Base-by-base conservation (phyloP, 2,888 invertebrate genomes). In the Aphidoletes aphidimyza region DNA sequence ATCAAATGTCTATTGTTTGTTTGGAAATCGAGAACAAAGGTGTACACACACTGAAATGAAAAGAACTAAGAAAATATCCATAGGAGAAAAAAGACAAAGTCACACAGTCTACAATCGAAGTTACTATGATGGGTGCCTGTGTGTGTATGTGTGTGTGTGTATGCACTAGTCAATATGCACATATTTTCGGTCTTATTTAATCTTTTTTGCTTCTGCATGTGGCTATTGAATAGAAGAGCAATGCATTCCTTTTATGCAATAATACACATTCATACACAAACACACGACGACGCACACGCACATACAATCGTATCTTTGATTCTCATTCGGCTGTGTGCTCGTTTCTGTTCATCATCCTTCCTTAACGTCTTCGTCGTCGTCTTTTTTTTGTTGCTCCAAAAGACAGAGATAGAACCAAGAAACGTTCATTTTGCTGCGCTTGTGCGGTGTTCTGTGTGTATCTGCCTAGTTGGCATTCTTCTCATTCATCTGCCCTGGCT, bases 191-290 rank as follows among this genome's bases (percentile, higher is more conserved):
- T 69, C 30, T 69, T 30, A 69, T 69, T 69, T 69, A 69, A 69
- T 69, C 30, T 69, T 69, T n/a, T 54, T 69, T 69, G 69, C 30
- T 69, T 69, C 69, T 69, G 69, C 69, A 69, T 69, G 69, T 69
- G 30, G 30, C 22, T 30, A 11, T 69, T 69, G 11, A 11, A 69
- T 69, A 69, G 69, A n/a, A n/a, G n/a, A 69, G 69, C 69, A 69
- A 69, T 69, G 69, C 69, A 69, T 69, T 69, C 69, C 69, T 30
- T 69, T 69, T 30, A 69, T 69, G 69, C 69, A 69, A 69, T 30
- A 69, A 69, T 69, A 69, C 69, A 69, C 69, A 14, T 69, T 34
- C 22, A 54, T n/a, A 9, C 42, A 6, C 42, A 42, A 42, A 9
- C 42, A 14, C 42, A 9, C 42, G 42, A 6, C n/a, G n/a, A n/a